phyloP scores from a whole-genome alignment of 23 tunicate species.

The Oikopleura albicans region DNA sequence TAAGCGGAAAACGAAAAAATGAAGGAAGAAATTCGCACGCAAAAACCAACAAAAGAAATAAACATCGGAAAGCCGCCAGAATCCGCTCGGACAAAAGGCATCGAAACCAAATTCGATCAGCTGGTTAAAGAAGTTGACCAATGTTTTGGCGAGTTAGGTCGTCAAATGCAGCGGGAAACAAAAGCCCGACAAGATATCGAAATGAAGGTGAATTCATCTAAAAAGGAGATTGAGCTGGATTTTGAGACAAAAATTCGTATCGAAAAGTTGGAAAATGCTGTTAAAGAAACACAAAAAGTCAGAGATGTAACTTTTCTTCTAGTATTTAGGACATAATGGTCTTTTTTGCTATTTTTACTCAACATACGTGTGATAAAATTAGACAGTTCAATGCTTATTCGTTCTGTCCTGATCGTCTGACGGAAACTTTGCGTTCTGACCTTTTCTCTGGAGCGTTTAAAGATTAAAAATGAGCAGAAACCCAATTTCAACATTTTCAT shows the following conservation, averaged over 20 bases:
- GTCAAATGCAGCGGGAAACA: not conserved
- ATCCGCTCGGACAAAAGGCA: not conserved
- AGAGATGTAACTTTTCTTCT: too few species aligned
- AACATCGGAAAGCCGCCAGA: not conserved
- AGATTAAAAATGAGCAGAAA: too few species aligned
- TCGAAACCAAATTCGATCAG: not conserved
- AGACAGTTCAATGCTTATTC: too few species aligned
- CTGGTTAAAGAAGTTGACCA: slow-evolving; percentile 17
- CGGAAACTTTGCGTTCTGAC: too few species aligned
- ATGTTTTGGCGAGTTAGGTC: slow-evolving; percentile 1
- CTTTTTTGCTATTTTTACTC: too few species aligned
- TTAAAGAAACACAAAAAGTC: not conserved
- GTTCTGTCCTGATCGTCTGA: too few species aligned
- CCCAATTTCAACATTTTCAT: too few species aligned
- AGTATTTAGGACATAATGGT: too few species aligned
- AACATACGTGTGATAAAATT: too few species aligned
- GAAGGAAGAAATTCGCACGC: not conserved
- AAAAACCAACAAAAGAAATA: not conserved
- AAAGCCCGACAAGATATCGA: not conserved
- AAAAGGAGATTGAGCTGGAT: not conserved
- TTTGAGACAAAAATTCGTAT: not conserved
- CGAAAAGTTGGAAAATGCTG: not conserved
- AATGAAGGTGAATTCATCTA: not conserved
- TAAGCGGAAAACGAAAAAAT: not conserved
- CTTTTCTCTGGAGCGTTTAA: too few species aligned